These are phyloP conservation scores for Gymnodraco acuticeps DNA, from an alignment of 2,797 vertebrate species.

Conservation along the genomic window DNA sequence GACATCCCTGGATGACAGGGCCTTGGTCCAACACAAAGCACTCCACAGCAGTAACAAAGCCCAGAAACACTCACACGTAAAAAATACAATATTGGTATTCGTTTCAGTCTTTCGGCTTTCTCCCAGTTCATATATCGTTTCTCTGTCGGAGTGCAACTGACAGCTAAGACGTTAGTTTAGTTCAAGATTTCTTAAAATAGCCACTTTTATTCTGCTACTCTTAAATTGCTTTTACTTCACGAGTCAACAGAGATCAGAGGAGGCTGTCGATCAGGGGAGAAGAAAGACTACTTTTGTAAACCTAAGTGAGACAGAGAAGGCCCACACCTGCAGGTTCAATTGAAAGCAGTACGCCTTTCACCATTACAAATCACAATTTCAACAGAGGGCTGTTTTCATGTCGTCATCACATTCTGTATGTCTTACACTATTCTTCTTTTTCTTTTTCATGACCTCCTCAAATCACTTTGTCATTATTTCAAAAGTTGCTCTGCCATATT, in stretches of 20 bases:
- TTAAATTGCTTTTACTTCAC: constrained; percentile 56
- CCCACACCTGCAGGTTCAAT: constrained; percentile 11
- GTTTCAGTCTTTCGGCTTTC: constrained; percentile 25
- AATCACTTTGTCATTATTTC: constrained; percentile 2
- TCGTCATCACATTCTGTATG: not conserved
- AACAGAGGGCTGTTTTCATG: constrained; percentile 15
- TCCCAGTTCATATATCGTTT: constrained; percentile 46
- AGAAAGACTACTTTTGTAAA: constrained; percentile 35
- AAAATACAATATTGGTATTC: constrained; percentile 44
- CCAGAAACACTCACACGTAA: not conserved
- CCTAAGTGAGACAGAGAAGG: constrained; percentile 3
- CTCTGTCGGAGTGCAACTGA: constrained; percentile 52
- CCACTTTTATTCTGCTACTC: constrained; percentile 56
- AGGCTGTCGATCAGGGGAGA: constrained; percentile 28
- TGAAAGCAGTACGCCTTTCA: constrained; percentile 13
- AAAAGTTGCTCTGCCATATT: not conserved
- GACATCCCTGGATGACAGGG: no score
- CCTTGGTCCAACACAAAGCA: not conserved
- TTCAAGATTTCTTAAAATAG: constrained; percentile 67
- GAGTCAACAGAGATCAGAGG: constrained; percentile 57
- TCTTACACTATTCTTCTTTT: not conserved
- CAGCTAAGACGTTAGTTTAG: constrained; percentile 58
- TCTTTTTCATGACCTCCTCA: constrained; percentile 4
- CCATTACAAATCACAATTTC: not conserved
- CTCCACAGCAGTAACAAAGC: constrained; percentile 6